A percentile compares a stretch with the other conserved stretches of the same genome.
These are phyloP conservation scores for Habropoda laboriosa DNA, from an alignment of 1,140 invertebrate species.

Conservation along the genomic window DNA sequence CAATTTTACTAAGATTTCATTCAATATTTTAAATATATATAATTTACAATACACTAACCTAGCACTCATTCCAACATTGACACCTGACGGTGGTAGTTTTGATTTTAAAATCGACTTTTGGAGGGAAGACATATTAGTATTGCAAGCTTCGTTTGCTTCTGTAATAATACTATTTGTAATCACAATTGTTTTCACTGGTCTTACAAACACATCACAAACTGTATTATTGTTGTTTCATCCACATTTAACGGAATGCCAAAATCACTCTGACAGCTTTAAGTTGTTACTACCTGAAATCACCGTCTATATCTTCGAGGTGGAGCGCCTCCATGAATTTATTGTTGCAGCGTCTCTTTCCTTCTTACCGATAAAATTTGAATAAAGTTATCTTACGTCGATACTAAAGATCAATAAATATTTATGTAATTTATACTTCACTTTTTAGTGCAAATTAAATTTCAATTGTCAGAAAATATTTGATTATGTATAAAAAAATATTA, in stretches of 20 bases:
- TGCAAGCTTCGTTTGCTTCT: background rate
- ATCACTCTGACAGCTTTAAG: slow-evolving; percentile 22
- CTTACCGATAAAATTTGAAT: background rate
- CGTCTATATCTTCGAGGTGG: slow-evolving; percentile 1
- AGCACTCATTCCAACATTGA: slow-evolving; percentile 73
- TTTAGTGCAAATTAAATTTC: too few species aligned
- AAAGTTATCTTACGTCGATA: slow-evolving; percentile 4
- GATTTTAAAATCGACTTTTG: slow-evolving; percentile 87
- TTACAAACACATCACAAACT: slow-evolving; percentile 37
- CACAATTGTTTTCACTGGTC: slow-evolving; percentile 13
- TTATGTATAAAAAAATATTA: too few species aligned
- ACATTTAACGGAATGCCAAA: slow-evolving; percentile 1
- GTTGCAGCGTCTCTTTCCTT: background rate
- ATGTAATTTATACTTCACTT: too few species aligned
- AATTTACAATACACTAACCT: slow-evolving; percentile 65
- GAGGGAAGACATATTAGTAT: slow-evolving; percentile 84
- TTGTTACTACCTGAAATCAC: slow-evolving; percentile 31
- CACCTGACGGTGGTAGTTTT: slow-evolving; percentile 83
- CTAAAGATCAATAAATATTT: background rate
- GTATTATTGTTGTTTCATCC: background rate
- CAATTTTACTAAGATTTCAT: slow-evolving; percentile 1
- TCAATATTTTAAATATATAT: background rate
- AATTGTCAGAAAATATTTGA: too few species aligned
- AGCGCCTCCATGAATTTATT: slow-evolving; percentile 8
- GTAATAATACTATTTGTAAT: slow-evolving; percentile 34